Percentiles rank a stretch among this genome's conserved stretches.
Conservation (phyloP, 2,797 vertebrate genomes). For the Pyrocephalus nanus region DNA sequence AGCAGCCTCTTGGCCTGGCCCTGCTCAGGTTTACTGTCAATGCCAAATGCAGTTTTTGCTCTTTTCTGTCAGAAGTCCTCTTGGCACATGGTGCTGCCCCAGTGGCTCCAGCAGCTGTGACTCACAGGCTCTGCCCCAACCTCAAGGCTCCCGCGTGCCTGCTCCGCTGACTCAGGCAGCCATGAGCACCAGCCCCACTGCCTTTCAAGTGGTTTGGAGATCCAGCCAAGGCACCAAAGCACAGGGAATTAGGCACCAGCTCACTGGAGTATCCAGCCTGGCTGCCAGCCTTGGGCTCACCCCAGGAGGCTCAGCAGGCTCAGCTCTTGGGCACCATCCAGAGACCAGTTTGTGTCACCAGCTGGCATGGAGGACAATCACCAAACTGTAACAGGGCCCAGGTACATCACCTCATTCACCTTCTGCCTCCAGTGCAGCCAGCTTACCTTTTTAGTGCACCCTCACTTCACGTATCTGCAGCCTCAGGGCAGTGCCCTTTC, state of each 20-base stretch:
- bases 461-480: not conserved
- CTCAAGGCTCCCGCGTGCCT: conserved; percentile 20
- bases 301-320: not conserved
- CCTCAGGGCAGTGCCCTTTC: not conserved
- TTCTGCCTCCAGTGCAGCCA: not conserved
- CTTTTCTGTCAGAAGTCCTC: not conserved
- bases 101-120: not conserved
- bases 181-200: accelerated
- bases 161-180: not conserved
- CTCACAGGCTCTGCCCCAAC: conserved; percentile 35
- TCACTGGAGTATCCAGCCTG: not conserved
- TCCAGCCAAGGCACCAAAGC: not conserved
- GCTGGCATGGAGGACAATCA: not conserved
- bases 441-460: not conserved
- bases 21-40: not conserved
- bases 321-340: accelerated
- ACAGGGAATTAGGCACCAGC: not conserved
- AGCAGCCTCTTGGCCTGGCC: not conserved
- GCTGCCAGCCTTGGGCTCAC: not conserved
- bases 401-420: not conserved
- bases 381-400: not conserved
- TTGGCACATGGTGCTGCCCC: not conserved
- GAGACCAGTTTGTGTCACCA: not conserved
- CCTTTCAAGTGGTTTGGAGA: conserved; percentile 17
- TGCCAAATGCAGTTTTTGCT: not conserved